Conservation (phyloP, 1,140 invertebrate genomes). For the Reticulitermes speratus region DNA sequence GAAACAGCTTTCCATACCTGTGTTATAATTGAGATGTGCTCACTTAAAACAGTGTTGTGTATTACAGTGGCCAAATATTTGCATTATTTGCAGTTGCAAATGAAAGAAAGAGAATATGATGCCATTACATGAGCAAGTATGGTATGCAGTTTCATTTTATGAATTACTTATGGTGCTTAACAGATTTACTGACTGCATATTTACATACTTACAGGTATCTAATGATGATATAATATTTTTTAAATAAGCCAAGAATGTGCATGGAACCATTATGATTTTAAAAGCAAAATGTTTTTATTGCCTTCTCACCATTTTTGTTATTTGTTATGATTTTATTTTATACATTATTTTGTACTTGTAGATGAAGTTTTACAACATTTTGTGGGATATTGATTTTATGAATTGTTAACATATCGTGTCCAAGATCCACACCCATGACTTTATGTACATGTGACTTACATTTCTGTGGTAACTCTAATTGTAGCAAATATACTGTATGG, state of each 20-base stretch:
- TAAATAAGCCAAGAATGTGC: neutral
- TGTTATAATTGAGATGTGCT: too few relatives aligned
- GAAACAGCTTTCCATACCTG: too few relatives aligned
- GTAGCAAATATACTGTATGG: conserved; percentile 1
- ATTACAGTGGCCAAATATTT: too few relatives aligned
- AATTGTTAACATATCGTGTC: conserved; percentile 19
- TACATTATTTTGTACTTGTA: conserved; percentile 14
- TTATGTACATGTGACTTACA: conserved; percentile 12
- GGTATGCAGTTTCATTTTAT: neutral
- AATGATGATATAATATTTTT: neutral
- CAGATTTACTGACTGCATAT: neutral
- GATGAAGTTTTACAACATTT: neutral
- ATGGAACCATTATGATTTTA: neutral
- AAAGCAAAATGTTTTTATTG: neutral
- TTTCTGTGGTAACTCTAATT: conserved; percentile 15
- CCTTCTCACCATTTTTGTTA: neutral
- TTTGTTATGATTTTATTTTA: neutral
- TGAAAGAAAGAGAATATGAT: neutral
- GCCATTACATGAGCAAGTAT: neutral
- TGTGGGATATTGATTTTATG: conserved; percentile 1
- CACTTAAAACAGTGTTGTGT: too few relatives aligned
- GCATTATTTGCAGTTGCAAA: too few relatives aligned
- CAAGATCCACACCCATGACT: conserved; percentile 5
- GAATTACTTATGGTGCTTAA: neutral
- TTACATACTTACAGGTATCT: neutral